A percentile compares a stretch with the other conserved stretches of the same genome.
Conservation (phyloP, 2,113 vertebrate genomes). For the Coreoperca whiteheadi region DNA sequence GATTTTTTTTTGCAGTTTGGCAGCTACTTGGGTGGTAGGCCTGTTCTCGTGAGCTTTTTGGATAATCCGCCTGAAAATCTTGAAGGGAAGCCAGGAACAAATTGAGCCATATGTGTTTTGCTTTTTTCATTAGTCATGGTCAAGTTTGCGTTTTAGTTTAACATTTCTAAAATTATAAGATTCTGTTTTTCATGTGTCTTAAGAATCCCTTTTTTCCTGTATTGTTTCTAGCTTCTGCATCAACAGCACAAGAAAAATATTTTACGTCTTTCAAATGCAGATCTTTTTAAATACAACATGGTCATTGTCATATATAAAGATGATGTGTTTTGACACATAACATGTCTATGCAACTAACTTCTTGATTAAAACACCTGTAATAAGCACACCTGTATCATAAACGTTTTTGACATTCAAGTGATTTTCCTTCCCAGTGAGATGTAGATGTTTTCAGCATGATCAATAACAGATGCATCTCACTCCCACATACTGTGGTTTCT, state of each 20-base stretch:
- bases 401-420: conserved; percentile 8
- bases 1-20: conserved; percentile 63
- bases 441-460: conserved; percentile 31
- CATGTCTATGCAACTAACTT: neutral
- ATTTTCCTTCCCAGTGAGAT: conserved; percentile 17
- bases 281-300: neutral
- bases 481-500: conserved; percentile 44
- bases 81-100: conserved; percentile 56
- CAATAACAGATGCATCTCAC: conserved; percentile 62
- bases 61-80: conserved; percentile 59
- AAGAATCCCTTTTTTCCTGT: neutral
- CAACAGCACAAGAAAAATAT: neutral
- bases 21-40: conserved; percentile 41
- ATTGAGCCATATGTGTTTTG: conserved; percentile 35
- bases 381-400: conserved; percentile 5
- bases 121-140: conserved; percentile 12
- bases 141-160: neutral
- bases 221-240: neutral
- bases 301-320: neutral
- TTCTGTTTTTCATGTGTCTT: neutral
- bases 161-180: neutral
- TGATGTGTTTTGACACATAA: neutral
- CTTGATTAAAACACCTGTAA: neutral
- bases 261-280: neutral
- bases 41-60: conserved; percentile 53